These are phyloP conservation scores for Habropoda laboriosa DNA, from an alignment of 1,140 invertebrate genomes.

Conservation along the genomic window DNA sequence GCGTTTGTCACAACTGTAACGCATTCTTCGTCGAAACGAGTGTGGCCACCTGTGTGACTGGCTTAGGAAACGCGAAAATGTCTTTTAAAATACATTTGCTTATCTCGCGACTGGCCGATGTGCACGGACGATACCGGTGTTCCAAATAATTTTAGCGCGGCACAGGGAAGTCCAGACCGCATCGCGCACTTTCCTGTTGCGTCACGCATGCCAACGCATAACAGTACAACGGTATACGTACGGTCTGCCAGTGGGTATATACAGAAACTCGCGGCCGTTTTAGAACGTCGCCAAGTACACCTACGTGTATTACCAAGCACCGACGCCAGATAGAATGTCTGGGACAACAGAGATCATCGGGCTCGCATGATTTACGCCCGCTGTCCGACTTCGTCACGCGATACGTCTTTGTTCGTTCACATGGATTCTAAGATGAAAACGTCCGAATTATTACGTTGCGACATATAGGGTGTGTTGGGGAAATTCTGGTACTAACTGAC, in stretches of 20 bases:
- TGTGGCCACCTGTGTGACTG: neutral
- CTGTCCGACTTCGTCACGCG: too few relatives aligned
- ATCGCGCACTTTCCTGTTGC: slow-evolving; percentile 74
- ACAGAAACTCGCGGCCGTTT: neutral
- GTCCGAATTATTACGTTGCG: too few relatives aligned
- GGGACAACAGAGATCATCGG: neutral
- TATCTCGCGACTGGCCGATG: slow-evolving; percentile 12
- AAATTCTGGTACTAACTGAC: too few relatives aligned
- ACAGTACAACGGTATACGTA: slow-evolving; percentile 76
- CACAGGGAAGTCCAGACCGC: slow-evolving; percentile 68
- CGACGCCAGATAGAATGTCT: neutral
- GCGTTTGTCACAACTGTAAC: neutral
- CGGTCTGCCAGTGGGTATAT: slow-evolving; percentile 40
- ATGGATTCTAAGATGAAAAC: too few relatives aligned
- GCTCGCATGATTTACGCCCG: slow-evolving; percentile 14
- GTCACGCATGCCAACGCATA: slow-evolving; percentile 78
- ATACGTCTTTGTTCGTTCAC: too few relatives aligned
- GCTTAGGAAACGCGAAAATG: neutral
- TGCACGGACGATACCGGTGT: neutral
- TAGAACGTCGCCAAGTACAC: neutral
- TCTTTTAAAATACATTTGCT: slow-evolving; percentile 8
- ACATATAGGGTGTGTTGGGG: too few relatives aligned
- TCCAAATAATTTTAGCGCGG: slow-evolving; percentile 41
- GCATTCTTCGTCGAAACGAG: neutral
- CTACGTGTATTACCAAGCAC: neutral